Conservation (phyloP, 2,888 invertebrate species). For the Catocala nupta region DNA sequence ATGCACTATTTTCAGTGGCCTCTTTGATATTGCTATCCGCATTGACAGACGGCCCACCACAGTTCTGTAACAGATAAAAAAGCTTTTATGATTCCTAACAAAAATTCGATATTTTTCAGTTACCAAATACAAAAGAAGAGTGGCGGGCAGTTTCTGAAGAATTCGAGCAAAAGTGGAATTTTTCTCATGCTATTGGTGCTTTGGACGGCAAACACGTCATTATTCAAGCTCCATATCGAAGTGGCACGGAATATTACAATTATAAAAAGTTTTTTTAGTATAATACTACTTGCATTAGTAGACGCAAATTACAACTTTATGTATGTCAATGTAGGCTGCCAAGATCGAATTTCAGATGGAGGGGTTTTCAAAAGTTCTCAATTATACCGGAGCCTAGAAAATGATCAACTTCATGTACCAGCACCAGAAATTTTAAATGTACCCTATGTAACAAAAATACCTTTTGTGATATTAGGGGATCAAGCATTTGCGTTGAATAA, state of each 20-base stretch:
- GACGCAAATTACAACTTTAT: constrained; percentile 39
- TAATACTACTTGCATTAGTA: constrained; percentile 36
- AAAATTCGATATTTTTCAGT: constrained; percentile 15
- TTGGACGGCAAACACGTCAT: constrained; percentile 37
- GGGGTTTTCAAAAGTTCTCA: constrained; percentile 31
- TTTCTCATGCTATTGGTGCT: constrained; percentile 28
- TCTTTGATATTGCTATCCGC: constrained; percentile 21
- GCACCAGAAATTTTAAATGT: constrained; percentile 35
- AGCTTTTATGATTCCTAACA: constrained; percentile 4
- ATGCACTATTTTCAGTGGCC: constrained; percentile 6
- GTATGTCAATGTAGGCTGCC: constrained; percentile 30
- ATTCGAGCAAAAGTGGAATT: constrained; percentile 33
- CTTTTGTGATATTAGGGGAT: constrained; percentile 37
- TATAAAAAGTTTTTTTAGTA: constrained; percentile 35
- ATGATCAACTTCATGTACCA: constrained; percentile 31
- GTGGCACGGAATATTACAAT: constrained; percentile 28
- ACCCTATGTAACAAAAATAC: constrained; percentile 32
- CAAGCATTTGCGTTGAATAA: constrained; percentile 30
- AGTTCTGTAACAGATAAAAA: constrained; percentile 30
- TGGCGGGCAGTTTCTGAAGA: constrained; percentile 25
- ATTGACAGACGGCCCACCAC: constrained; percentile 9
- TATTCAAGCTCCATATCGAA: constrained; percentile 28
- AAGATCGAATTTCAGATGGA: constrained; percentile 37
- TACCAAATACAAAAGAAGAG: constrained; percentile 20
- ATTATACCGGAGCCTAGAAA: constrained; percentile 30